Conservation (phyloP, 2,888 invertebrate species). For the Eucera pruinosa region DNA sequence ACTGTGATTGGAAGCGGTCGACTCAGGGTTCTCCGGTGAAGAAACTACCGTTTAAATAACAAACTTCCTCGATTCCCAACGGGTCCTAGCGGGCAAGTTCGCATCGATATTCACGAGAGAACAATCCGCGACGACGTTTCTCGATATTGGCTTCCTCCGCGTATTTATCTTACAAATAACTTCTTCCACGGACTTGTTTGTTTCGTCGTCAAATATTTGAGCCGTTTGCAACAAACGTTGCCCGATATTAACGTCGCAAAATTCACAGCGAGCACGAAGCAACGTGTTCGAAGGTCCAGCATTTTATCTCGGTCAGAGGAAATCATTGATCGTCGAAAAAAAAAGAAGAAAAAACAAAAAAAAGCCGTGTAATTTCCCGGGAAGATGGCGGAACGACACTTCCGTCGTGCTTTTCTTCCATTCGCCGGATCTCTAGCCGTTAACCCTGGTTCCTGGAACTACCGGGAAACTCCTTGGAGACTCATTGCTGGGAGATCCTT, state of each 20-base stretch:
- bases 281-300: no score
- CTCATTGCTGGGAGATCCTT: constrained; percentile 51
- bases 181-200: constrained; percentile 14
- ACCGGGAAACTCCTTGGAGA: constrained; percentile 42
- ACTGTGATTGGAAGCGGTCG: constrained; percentile 3
- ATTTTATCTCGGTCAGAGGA: constrained; percentile 4
- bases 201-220: constrained; percentile 40
- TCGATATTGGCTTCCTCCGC: constrained; percentile 31
- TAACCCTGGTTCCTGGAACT: not conserved
- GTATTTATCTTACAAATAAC: constrained; percentile 46
- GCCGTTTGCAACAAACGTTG: constrained; percentile 5
- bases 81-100: not conserved
- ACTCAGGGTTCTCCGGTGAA: no score
- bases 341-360: no score
- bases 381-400: constrained; percentile 23
- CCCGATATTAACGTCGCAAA: constrained; percentile 12
- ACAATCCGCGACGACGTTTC: constrained; percentile 16
- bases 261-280: not conserved
- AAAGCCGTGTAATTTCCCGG: constrained; percentile 35
- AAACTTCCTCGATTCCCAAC: not conserved
- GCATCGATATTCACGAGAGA: constrained; percentile 32
- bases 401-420: constrained; percentile 29
- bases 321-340: no score
- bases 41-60: constrained; percentile 18
- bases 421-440: constrained; percentile 23